Percentiles rank a stretch among this genome's conserved stretches.
These are phyloP conservation scores for Sebastes iracundus DNA, from an alignment of 2,797 vertebrate genomes.

Conservation along the genomic window DNA sequence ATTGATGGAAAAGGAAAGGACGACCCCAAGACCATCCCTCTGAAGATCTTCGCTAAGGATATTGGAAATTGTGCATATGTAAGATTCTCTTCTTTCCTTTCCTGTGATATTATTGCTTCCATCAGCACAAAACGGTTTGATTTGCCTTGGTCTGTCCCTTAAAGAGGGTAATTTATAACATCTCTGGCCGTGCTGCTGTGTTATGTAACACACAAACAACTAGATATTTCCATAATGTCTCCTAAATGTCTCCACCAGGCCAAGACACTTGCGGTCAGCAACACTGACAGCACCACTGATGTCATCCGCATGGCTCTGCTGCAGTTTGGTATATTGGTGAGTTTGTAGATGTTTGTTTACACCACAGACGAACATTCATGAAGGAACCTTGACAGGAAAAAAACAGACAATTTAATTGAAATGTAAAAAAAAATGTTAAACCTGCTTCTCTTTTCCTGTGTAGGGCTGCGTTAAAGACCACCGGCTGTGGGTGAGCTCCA, in stretches of 20 bases:
- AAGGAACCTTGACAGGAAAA: background rate
- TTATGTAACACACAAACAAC: background rate
- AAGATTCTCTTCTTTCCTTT: conserved; percentile 67
- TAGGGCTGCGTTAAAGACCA: conserved; percentile 93
- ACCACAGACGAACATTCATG: background rate
- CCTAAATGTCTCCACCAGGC: conserved; percentile 79
- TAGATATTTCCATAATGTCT: conserved; percentile 13
- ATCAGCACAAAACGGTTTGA: conserved; percentile 6
- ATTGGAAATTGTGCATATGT: conserved; percentile 92
- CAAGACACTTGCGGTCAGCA: conserved; percentile 91
- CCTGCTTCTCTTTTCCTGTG: background rate
- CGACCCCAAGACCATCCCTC: conserved; percentile 91
- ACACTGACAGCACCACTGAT: conserved; percentile 89
- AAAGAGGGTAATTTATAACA: background rate
- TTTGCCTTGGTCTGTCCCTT: background rate
- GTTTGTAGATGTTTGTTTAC: conserved; percentile 29
- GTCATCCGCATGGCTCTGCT: conserved; percentile 90
- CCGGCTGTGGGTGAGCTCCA: conserved; percentile 94
- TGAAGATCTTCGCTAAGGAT: conserved; percentile 95
- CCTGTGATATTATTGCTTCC: background rate
- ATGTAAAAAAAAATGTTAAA: background rate
- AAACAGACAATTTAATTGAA: background rate
- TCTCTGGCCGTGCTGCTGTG: background rate
- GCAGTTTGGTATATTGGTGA: conserved; percentile 92
- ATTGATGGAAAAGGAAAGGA: conserved; percentile 93